Base-by-base conservation (phyloP, 2,888 invertebrate species). In the Matsumyia berberina region DNA sequence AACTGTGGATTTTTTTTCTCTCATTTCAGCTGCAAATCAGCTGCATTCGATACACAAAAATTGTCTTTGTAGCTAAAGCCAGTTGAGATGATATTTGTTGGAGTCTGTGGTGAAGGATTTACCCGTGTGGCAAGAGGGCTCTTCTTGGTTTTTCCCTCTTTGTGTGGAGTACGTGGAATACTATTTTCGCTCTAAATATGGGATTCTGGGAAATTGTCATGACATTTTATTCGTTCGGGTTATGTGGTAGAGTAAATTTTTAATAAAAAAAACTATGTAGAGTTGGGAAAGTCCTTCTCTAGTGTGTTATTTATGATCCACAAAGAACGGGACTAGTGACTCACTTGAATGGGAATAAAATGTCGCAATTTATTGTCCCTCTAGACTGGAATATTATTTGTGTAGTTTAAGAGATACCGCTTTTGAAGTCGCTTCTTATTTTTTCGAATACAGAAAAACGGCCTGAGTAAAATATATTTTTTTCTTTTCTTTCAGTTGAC, bases 11-110 rank as follows among this genome's bases (percentile, higher is more conserved):
- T 19, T 11, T 53, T 46, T 67, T 55, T 44, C 12, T 51, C 1
- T 64, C 9, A 3, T 24, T 51, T 51, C 46, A 58, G 42, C 76
- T 67, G 60, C 37, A 70, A 62, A 57, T 58, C 55, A 81, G 60
- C 33, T 76, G 69, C 70, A 64, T 51, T 76, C 55, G 69, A 64
- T 70, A 19, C 44, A 44, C 35, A 51, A 53, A 82, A 35, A 24
- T 46, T 44, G 33, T 57, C 2, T 12, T 37, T 62, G 15, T 37
- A 7, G 31, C 33, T 15, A 12, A 46, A 57, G 12, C 58, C 35
- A 44, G 31, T 76, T 66, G 24, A 29, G 33, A 24, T 60, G 55
- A 42, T 64, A 42, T 53, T 76, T 46, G 33, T 33, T 77, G 58
- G 35, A 39, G 35, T 57, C 49, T 37, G 42, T 35, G 46, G 46